Base-by-base conservation (phyloP, 2,888 invertebrate genomes). In the Selenia dentaria region DNA sequence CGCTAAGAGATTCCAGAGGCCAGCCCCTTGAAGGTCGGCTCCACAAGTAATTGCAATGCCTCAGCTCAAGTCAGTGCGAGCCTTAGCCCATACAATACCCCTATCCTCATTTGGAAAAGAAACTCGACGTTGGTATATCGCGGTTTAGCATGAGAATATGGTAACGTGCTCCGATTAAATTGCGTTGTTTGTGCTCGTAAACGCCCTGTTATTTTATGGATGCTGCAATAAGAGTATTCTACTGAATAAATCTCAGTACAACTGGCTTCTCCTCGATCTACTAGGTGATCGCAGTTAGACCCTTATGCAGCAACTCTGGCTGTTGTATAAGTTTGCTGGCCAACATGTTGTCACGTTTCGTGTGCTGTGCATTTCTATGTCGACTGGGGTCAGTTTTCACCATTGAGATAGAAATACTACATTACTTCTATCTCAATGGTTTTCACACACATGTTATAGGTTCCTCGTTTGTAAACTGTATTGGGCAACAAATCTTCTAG, bases 21-120 rank as follows among this genome's bases (percentile, higher is more conserved):
- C 67, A 63, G 63, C 71, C 78, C 16, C 74, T 42, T 80, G 84
- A 87, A 86, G 86, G 87, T 79, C 85, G 82, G 60, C 49, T 67
- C 57, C 59, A 66, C 68, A 79, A 79, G 79, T 77, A 77, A 51
- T 35, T 43, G 48, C 39, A 46, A 39, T 34, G 46, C 24, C 48
- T 34, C 40, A 53, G 31, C 25, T 50, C 54, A 43, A 53, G 33
- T 52, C 28, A 14, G n/a, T 31, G 13, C 14, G 24, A 24, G 12
- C 6, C 13, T 22, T 11, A 12, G 22, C 36, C 45, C 28, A 41
- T 39, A 45, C 27, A 22, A 36, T 35, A 41, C 42, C 39, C 8
- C 46, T 26, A 31, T 52, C 51, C 55, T 51, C 49, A 57, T 58
- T 68, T 59, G 55, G 62, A 59, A 54, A 54, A 53, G 59, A 57